Evolutionary conservation across 1,140 invertebrate genomes (phyloP).

Genomic region (Samia ricini): DNA sequence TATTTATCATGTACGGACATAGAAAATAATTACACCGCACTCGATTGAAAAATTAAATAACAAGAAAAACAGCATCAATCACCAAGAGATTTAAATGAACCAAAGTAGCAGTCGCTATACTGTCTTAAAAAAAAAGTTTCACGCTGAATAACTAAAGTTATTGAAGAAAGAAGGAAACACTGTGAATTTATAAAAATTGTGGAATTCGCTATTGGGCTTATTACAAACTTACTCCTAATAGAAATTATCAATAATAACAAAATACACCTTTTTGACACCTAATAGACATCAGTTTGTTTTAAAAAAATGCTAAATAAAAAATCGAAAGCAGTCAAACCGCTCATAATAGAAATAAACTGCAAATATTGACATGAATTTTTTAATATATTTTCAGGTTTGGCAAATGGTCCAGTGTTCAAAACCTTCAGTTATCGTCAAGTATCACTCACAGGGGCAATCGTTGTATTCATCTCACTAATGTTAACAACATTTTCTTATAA

Average conservation of each 20-base stretch:
- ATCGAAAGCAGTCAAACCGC: not conserved
- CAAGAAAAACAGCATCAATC: no score
- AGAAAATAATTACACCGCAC: not conserved
- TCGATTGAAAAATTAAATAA: not conserved
- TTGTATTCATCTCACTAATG: constrained; percentile 77
- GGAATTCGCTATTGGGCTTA: no score
- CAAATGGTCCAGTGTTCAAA: constrained; percentile 82
- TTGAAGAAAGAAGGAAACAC: no score
- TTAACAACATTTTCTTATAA: constrained; percentile 78
- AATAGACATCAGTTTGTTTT: not conserved
- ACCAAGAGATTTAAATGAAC: no score
- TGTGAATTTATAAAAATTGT: no score
- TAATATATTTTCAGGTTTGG: constrained; percentile 74
- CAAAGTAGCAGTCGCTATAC: no score
- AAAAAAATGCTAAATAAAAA: not conserved
- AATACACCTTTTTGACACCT: no score
- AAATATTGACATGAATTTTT: constrained; percentile 1
- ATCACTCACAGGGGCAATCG: constrained; percentile 76
- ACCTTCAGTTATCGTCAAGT: constrained; percentile 82
- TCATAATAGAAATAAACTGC: not conserved
- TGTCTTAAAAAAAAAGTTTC: no score
- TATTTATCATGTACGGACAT: not conserved
- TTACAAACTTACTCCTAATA: no score
- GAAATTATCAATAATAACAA: no score
- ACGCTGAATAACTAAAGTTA: no score